phyloP scores from a whole-genome alignment of 1,140 invertebrate genomes.

The Scaptomyza pallida region DNA sequence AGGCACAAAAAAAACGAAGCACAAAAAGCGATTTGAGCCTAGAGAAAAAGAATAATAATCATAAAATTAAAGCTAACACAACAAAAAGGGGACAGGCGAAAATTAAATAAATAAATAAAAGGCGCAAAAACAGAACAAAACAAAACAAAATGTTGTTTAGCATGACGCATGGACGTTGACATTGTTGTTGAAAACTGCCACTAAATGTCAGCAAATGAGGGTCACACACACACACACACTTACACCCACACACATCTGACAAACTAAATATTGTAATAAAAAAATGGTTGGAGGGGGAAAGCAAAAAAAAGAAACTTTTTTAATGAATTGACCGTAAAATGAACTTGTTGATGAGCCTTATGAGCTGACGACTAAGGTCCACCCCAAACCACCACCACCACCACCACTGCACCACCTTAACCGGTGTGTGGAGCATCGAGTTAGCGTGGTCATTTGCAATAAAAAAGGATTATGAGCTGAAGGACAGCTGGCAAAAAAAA shows the following conservation, averaged over 20 bases:
- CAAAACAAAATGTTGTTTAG: slow-evolving; percentile 40
- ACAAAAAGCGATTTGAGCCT: slow-evolving; percentile 28
- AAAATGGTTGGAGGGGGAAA: slow-evolving; percentile 35
- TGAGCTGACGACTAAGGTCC: slow-evolving; percentile 62
- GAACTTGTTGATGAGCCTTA: slow-evolving; percentile 83
- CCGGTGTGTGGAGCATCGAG: slow-evolving; percentile 48
- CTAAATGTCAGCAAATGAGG: slow-evolving; percentile 81
- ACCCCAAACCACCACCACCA: not conserved
- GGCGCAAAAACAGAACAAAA: slow-evolving; percentile 16
- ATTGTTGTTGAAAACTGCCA: slow-evolving; percentile 61
- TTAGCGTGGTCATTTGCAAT: slow-evolving; percentile 82
- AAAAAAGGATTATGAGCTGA: slow-evolving; percentile 80
- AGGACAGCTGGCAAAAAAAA: slow-evolving; percentile 64
- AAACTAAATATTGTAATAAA: slow-evolving; percentile 61
- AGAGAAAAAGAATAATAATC: slow-evolving; percentile 41
- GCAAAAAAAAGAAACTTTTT: slow-evolving; percentile 70
- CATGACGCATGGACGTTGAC: slow-evolving; percentile 57
- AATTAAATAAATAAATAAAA: slow-evolving; percentile 58
- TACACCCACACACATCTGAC: slow-evolving; percentile 33
- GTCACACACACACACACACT: slow-evolving; percentile 48
- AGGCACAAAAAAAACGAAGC: slow-evolving; percentile 27
- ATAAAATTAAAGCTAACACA: slow-evolving; percentile 54
- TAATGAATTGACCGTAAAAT: slow-evolving; percentile 83
- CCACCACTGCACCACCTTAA: slow-evolving; percentile 16
- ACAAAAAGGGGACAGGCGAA: slow-evolving; percentile 40